Conservation (phyloP, 2,797 vertebrate genomes). For the Spinibarbus caldwelli region DNA sequence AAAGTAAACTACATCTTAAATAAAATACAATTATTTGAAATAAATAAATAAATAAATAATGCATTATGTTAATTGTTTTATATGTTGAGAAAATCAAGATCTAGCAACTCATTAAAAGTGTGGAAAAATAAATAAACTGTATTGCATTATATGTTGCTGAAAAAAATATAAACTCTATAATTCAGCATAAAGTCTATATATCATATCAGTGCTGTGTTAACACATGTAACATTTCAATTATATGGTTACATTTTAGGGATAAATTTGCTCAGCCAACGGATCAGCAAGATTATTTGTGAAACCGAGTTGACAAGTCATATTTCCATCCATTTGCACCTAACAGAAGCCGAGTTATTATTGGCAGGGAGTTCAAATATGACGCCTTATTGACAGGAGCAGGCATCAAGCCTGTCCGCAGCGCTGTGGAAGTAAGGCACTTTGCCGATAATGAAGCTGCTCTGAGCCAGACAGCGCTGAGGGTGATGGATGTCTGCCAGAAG, state of each 20-base stretch:
- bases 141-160: not conserved
- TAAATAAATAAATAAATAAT: too few relatives aligned
- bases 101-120: not conserved
- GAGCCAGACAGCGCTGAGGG: conserved; percentile 21
- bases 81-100: not conserved
- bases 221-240: not conserved
- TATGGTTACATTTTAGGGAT: not conserved
- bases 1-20: too few relatives aligned
- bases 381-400: conserved; percentile 19
- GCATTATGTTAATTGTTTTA: not conserved
- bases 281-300: not conserved
- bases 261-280: not conserved
- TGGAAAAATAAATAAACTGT: not conserved
- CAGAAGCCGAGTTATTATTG: conserved; percentile 8
- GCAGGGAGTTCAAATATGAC: conserved; percentile 25
- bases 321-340: not conserved
- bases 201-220: not conserved
- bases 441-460: conserved; percentile 25
- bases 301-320: not conserved
- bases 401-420: conserved; percentile 12
- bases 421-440: conserved; percentile 29
- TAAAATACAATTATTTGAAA: too few relatives aligned
- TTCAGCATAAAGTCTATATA: not conserved
- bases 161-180: too few relatives aligned
- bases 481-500: conserved; percentile 49